Conservation (phyloP, 2,113 vertebrate species). For the Onychostruthus taczanowskii region DNA sequence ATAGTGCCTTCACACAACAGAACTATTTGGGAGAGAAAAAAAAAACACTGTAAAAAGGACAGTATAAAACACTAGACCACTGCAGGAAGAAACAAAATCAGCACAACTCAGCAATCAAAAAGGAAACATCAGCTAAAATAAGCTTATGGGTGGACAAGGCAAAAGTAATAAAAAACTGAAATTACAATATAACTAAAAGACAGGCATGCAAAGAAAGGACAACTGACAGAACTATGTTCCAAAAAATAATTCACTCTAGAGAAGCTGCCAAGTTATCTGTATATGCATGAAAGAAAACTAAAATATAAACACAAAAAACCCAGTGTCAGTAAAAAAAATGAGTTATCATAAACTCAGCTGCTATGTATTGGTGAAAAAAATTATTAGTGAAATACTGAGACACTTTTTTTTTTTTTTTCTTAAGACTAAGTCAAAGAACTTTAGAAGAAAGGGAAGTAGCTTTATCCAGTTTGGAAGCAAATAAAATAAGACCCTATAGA, state of each 20-base stretch:
- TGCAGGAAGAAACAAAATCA: not conserved
- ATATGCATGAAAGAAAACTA: not conserved
- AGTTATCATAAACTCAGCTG: not conserved
- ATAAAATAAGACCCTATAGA: not conserved
- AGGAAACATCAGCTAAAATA: constrained; percentile 61
- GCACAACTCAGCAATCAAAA: constrained; percentile 17
- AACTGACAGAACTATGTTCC: not conserved
- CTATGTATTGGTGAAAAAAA: not conserved
- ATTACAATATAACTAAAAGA: not conserved
- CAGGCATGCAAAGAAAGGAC: not conserved
- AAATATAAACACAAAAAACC: not conserved
- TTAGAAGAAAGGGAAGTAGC: not conserved
- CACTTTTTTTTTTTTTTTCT: not conserved
- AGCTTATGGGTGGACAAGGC: constrained; percentile 4
- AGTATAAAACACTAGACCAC: not conserved
- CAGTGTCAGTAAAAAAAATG: not conserved
- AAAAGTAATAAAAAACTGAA: constrained; percentile 55
- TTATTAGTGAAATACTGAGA: not conserved
- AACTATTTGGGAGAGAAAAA: not conserved
- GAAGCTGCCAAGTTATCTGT: not conserved
- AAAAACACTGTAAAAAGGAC: not conserved
- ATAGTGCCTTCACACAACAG: not conserved
- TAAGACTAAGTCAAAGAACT: not conserved
- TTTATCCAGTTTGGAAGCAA: not conserved
- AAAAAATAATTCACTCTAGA: not conserved